Base-by-base conservation (phyloP, 2,797 vertebrate species). In the Myripristis murdjan region DNA sequence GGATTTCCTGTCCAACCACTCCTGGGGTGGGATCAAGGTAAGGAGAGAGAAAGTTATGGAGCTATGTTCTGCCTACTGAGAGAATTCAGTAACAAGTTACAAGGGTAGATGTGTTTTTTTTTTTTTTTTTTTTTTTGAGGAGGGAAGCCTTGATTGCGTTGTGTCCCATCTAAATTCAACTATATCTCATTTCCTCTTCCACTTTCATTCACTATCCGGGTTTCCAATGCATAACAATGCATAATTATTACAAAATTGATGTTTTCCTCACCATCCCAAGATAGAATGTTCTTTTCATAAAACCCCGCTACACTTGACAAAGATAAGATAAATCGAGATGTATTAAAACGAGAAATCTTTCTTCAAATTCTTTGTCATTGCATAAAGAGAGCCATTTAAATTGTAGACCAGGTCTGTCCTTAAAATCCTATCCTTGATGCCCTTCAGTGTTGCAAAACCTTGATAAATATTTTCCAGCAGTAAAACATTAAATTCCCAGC, bases 1-100 rank as follows among this genome's bases (percentile, higher is more conserved):
- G 75, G 97, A 98, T 56, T 99, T 99, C 91, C 93, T 99, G 52
- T 97, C 97, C 47, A 88, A 94, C 82, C 94, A 96, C 22, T 95
- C 96, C 16, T 99, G 98, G 98, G 97, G 97, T 73, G 95, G 96
- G 35, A 93, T 99, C 88, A 99, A 99, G 96, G 98, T 99, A 92
- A 70, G 39, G 6, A 46, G 6, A 33, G n/a, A 56, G 55, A 3
- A 61, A 12, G 23, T n/a, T 24, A 24, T 20, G 7, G 46, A 43
- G 41, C 18, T 41, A 23, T 8, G 8, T 74, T 58, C 4, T 20
- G 26, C 10, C 6, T 22, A 15, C 37, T 35, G 0, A 10, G 63
- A 2, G 48, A 49, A 26, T 57, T 6, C 26, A 18, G 54, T 28
- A 18, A 44, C 24, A 65, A 11, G 5, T 9, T 6, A 53, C 2